Base-by-base conservation (phyloP, 1,140 invertebrate genomes). In the Diachasma alloeum region DNA sequence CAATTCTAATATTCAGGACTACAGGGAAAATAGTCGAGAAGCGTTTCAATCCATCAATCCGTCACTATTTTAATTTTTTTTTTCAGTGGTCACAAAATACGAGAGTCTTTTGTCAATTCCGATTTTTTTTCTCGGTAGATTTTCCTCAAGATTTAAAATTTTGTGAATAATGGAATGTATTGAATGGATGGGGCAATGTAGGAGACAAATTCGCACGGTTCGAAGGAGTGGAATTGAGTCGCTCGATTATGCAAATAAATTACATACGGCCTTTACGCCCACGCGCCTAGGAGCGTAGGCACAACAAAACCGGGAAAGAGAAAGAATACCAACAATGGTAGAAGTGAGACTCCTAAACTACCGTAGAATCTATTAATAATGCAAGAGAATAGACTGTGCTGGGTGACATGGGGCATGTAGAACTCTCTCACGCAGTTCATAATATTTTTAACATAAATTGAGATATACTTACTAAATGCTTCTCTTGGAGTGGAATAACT, bases 161-260 rank as follows among this genome's bases (percentile, higher is more conserved):
- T 37, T 6, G 10, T 42, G 13, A 37, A 63, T 22, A 19, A 59
- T 39, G 11, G 63, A 73, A 42, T 39, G 5, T 36, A 19, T 1
- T 4, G 1, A 17, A 53, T 53, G n/a, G 56, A 46, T 46, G 48
- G 31, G 17, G 2, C 15, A 73, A 24, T 63, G 17, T 9, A 11
- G 36, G 48, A 59, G 46, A 73, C 72, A 63, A 73, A 73, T 73
- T 63, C 22, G 37, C 31, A 22, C 17, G 67, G n/a, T 26, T 69
- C 44, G n/a, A 26, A 17, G 15, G 26, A 46, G 69, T 78, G 39
- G 75, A 83, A 83, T 86, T 86, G 81, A 86, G 86, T 86, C 81
- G 82, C 81, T 85, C 80, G 83, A 86, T 87, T 87, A 84, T 83
- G 83, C 81, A 81, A 85, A 85, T 82, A 80, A 59, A 72, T 56